phyloP scores from a whole-genome alignment of 2,888 invertebrate species.

The Tinea pellionella region DNA sequence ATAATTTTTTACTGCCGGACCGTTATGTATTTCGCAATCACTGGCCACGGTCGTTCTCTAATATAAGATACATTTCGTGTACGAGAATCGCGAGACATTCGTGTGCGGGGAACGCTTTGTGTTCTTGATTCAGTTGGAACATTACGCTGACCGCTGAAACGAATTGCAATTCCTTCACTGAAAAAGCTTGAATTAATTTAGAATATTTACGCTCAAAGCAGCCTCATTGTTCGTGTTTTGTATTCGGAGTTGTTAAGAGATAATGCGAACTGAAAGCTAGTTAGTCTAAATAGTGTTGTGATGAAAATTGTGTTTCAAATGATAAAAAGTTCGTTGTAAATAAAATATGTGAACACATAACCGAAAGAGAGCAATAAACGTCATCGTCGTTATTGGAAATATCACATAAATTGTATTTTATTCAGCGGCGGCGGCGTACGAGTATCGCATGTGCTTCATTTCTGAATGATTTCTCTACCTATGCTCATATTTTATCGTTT shows the following conservation, averaged over 20 bases:
- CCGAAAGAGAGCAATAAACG: background rate
- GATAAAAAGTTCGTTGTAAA: background rate
- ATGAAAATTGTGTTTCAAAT: too few species aligned
- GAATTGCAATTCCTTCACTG: background rate
- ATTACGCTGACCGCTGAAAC: background rate
- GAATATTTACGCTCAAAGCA: too few species aligned
- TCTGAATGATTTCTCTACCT: background rate
- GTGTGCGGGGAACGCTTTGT: background rate
- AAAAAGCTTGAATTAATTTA: too few species aligned
- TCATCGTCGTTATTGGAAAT: background rate
- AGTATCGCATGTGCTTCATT: background rate
- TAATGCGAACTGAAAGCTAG: too few species aligned
- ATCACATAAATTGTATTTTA: background rate
- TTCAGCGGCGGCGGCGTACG: too few species aligned
- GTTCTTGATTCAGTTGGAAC: background rate
- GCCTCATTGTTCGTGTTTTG: too few species aligned
- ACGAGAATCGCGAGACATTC: background rate
- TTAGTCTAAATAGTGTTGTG: too few species aligned
- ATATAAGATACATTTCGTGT: too few species aligned
- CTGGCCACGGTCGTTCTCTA: too few species aligned
- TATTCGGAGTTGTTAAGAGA: too few species aligned
- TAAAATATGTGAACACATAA: background rate
- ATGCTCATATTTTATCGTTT: slow-evolving; percentile 2
- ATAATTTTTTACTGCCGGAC: too few species aligned
- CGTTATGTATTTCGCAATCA: too few species aligned